Evolutionary conservation across 2,888 invertebrate genomes (phyloP).

Genomic region (Trichopria drosophilae): DNA sequence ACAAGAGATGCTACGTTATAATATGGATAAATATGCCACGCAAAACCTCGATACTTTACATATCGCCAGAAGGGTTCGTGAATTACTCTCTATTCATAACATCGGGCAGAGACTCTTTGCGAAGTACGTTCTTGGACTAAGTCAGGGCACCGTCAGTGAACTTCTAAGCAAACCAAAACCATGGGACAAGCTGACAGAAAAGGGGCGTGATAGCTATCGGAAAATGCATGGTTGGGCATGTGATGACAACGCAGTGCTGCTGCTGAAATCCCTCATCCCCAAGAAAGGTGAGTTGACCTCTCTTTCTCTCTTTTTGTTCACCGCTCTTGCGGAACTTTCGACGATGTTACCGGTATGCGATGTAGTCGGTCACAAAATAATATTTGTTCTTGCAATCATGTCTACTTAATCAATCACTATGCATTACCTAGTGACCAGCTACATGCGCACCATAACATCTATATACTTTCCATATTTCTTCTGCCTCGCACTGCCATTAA

Average conservation of each 20-base stretch:
- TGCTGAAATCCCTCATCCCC: slow-evolving; percentile 96
- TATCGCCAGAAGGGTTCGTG: slow-evolving; percentile 89
- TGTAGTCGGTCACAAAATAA: no score
- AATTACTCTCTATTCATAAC: slow-evolving; percentile 93
- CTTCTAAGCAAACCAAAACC: slow-evolving; percentile 97
- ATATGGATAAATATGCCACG: slow-evolving; percentile 94
- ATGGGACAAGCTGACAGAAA: slow-evolving; percentile 99
- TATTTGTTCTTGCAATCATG: slow-evolving; percentile 5
- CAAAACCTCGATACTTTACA: slow-evolving; percentile 94
- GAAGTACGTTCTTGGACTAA: slow-evolving; percentile 94
- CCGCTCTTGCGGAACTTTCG: slow-evolving; percentile 5
- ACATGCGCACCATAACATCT: slow-evolving; percentile 9
- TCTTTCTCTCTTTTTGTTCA: slow-evolving; percentile 13
- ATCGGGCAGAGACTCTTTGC: slow-evolving; percentile 98
- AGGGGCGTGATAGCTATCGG: slow-evolving; percentile 97
- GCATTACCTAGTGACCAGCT: slow-evolving; percentile 7
- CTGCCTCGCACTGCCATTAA: slow-evolving; percentile 55
- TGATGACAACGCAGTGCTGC: slow-evolving; percentile 94
- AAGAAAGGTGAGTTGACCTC: slow-evolving; percentile 83
- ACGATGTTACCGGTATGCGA: no score
- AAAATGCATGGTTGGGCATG: slow-evolving; percentile 99
- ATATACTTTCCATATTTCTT: slow-evolving; percentile 38
- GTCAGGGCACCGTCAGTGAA: slow-evolving; percentile 98
- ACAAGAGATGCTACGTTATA: slow-evolving; percentile 91
- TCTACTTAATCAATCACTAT: slow-evolving; percentile 13